phyloP scores from a whole-genome alignment of 2,797 vertebrate genomes.

The Peromyscus attwateri region DNA sequence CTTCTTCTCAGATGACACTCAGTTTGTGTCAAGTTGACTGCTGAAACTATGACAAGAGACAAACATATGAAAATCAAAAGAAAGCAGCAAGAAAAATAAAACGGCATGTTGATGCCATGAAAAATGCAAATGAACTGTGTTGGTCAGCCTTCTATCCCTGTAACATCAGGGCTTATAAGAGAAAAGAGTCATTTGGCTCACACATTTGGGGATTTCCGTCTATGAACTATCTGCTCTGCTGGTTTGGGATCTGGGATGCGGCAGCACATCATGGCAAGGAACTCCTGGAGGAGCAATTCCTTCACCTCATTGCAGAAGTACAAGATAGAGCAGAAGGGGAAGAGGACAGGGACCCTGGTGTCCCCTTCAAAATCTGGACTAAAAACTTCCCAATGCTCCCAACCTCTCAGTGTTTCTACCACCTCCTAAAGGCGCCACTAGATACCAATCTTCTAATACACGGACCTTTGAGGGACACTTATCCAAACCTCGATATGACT shows the following conservation, averaged over 20 bases:
- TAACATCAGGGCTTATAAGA: background rate
- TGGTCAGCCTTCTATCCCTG: background rate
- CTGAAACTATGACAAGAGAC: background rate
- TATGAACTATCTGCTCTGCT: too few relatives aligned
- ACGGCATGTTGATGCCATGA: too few relatives aligned
- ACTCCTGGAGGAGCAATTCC: background rate
- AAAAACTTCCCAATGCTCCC: background rate
- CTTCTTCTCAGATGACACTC: background rate
- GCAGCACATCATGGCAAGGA: background rate
- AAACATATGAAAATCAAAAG: background rate
- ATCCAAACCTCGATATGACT: too few relatives aligned
- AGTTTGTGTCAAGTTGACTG: background rate
- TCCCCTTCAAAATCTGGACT: too few relatives aligned
- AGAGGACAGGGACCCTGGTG: background rate
- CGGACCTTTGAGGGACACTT: background rate
- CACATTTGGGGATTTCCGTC: background rate
- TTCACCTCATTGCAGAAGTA: background rate
- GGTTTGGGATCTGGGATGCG: too few relatives aligned
- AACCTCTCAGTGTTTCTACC: background rate
- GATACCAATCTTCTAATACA: background rate
- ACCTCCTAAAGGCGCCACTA: background rate
- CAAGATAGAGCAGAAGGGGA: background rate
- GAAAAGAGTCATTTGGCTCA: background rate
- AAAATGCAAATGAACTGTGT: too few relatives aligned
- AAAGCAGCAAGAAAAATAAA: background rate